Evolutionary conservation across 2,797 vertebrate species (phyloP).

Genomic region (Poecilia wingei): DNA sequence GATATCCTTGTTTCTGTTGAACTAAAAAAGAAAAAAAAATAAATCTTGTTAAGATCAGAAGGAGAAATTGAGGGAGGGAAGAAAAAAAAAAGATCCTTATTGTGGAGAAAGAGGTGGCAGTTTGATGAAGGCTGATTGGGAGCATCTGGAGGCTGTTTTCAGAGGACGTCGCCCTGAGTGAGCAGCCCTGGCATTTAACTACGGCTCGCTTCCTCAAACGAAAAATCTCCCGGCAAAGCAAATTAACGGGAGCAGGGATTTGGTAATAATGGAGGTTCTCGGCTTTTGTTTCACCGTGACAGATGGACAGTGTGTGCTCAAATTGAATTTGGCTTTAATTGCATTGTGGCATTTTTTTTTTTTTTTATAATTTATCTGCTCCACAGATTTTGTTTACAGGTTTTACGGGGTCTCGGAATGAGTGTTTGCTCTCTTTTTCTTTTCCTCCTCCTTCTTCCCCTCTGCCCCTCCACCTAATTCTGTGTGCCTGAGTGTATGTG

Average conservation of each 20-base stretch:
- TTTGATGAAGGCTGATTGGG: conserved; percentile 93
- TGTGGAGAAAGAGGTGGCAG: conserved; percentile 69
- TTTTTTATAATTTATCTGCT: conserved; percentile 95
- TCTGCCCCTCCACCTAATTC: not conserved
- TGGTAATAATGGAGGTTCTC: conserved; percentile 95
- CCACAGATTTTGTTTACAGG: conserved; percentile 99
- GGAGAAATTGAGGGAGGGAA: not conserved
- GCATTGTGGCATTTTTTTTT: conserved; percentile 90
- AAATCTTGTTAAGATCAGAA: conserved; percentile 61
- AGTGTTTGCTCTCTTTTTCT: conserved; percentile 78
- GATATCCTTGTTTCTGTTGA: conserved; percentile 54
- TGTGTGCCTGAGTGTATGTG: conserved; percentile 40
- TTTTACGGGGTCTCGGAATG: conserved; percentile 92
- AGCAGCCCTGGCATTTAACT: conserved; percentile 86
- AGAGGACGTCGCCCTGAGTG: conserved; percentile 91
- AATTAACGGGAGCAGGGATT: conserved; percentile 97
- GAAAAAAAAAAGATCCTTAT: conserved; percentile 32
- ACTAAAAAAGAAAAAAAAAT: conserved; percentile 49
- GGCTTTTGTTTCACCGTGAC: conserved; percentile 98
- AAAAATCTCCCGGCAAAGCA: conserved; percentile 95
- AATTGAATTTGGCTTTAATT: conserved; percentile 99
- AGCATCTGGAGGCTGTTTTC: conserved; percentile 95
- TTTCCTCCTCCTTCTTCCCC: not conserved
- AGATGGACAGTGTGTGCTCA: conserved; percentile 99
- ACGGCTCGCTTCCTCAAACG: conserved; percentile 90